Base-by-base conservation (phyloP, 1,140 invertebrate species). In the Aplysia californica region DNA sequence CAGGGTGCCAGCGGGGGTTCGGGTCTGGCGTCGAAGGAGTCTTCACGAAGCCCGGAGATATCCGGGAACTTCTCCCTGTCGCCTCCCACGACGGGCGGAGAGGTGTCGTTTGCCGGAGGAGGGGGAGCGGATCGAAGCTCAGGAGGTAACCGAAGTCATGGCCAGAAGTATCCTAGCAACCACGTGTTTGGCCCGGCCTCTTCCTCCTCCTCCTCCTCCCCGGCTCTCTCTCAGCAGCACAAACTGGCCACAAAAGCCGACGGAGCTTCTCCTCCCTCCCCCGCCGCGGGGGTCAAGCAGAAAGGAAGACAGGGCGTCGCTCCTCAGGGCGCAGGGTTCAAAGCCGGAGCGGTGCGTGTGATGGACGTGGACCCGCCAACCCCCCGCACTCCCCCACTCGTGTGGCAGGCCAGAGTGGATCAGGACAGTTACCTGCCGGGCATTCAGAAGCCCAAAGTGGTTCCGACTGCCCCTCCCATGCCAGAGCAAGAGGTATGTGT, bases 31-130 rank as follows among this genome's bases (percentile, higher is more conserved):
- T n/a, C n/a, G n/a, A n/a, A n/a, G n/a, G n/a, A n/a, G n/a, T n/a
- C n/a, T n/a, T n/a, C n/a, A n/a, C n/a, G n/a, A n/a, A n/a, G n/a
- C n/a, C n/a, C n/a, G n/a, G n/a, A n/a, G n/a, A n/a, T n/a, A n/a
- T n/a, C n/a, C n/a, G n/a, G n/a, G n/a, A n/a, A n/a, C n/a, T n/a
- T n/a, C n/a, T n/a, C n/a, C n/a, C n/a, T 50, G 44, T 15, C n/a
- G 44, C n/a, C 50, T 72, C 2, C 81, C 80, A 55, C 59, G 79
- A 64, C 73, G 59, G 31, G 10, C 26, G 44, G 44, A 50, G 10
- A 50, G n/a, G 44, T 50, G n/a, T n/a, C 10, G 44, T n/a, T 15
- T 10, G 44, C 44, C 10, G 44, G 44, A 50, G n/a, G n/a, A n/a
- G 44, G 44, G 44, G 44, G 44, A n/a, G n/a, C n/a, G n/a, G n/a